These are phyloP conservation scores for Atta colombica DNA, from an alignment of 1,140 invertebrate genomes.

Conservation along the genomic window DNA sequence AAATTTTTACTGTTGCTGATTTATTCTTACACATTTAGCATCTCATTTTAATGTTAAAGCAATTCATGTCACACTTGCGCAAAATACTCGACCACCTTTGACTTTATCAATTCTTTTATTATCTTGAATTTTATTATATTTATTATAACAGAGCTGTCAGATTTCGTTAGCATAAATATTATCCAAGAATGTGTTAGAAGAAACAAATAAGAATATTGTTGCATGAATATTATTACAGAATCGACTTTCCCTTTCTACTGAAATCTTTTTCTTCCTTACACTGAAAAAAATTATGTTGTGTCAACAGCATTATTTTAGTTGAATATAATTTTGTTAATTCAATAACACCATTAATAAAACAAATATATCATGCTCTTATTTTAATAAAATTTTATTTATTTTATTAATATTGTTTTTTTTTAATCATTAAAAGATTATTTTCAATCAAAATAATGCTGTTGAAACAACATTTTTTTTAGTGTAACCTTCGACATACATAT, in stretches of 20 bases:
- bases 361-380: too few species aligned
- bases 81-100: background rate
- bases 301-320: too few species aligned
- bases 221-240: background rate
- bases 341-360: too few species aligned
- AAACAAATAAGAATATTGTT: background rate
- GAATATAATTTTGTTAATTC: too few species aligned
- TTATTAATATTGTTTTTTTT: too few species aligned
- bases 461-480: too few species aligned
- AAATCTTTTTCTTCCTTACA: background rate
- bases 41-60: conserved; percentile 4
- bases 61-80: background rate
- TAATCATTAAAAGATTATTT: too few species aligned
- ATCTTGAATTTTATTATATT: background rate
- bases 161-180: background rate
- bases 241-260: background rate
- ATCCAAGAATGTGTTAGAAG: background rate
- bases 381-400: too few species aligned
- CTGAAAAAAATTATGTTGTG: too few species aligned
- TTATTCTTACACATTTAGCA: background rate
- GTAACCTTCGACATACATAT: background rate
- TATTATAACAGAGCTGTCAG: background rate
- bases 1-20: background rate
- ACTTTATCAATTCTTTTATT: background rate
- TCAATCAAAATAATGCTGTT: too few species aligned